Percentiles rank a stretch among this genome's conserved stretches.
phyloP scores from a whole-genome alignment of 2,113 vertebrate genomes.

The Chamaea fasciata region DNA sequence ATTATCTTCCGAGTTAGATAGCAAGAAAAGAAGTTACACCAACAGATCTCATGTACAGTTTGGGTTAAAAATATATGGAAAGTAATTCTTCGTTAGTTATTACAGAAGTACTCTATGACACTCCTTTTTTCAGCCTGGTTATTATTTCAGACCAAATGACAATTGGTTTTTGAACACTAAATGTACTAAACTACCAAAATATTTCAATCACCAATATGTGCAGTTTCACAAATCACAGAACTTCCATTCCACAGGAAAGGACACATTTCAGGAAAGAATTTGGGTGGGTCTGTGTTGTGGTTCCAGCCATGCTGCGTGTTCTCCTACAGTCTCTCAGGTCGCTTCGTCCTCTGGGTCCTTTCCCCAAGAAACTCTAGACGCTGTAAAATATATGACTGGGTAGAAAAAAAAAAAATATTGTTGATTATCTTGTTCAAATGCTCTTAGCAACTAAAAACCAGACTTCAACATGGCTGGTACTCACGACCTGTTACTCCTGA shows the following conservation, averaged over 20 bases:
- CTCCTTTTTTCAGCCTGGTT: not conserved
- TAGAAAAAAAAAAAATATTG: not conserved
- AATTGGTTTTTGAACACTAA: not conserved
- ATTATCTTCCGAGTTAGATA: not conserved
- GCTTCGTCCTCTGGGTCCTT: not conserved
- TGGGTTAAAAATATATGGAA: not conserved
- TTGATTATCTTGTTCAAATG: not conserved
- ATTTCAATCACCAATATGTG: not conserved
- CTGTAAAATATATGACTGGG: not conserved
- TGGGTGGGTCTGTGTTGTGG: rapidly evolving
- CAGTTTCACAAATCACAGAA: not conserved
- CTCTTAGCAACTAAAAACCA: not conserved
- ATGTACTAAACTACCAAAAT: not conserved
- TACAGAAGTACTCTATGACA: not conserved
- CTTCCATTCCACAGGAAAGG: not conserved
- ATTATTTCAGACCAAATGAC: not conserved
- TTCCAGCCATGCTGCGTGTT: not conserved
- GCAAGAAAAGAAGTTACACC: not conserved
- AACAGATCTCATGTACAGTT: not conserved
- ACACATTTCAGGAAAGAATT: not conserved
- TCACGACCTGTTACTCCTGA: rapidly evolving
- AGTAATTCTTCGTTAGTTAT: not conserved
- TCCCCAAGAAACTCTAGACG: not conserved
- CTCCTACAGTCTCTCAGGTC: not conserved
- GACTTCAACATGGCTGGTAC: not conserved